These are phyloP conservation scores for Prosapia bicincta DNA, from an alignment of 2,888 invertebrate species.

Conservation along the genomic window DNA sequence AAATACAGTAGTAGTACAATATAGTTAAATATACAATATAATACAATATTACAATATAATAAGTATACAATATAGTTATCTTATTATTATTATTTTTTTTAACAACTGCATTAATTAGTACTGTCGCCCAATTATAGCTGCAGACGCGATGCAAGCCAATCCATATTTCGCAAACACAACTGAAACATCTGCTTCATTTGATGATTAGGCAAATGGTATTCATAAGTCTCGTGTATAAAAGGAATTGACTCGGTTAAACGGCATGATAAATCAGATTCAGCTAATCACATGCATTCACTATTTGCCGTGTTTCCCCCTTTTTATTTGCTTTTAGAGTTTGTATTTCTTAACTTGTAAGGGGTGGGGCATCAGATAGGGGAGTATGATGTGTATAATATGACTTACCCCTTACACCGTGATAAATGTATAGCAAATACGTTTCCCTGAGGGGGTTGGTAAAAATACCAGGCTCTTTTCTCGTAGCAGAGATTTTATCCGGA, in stretches of 20 bases:
- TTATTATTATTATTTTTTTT: too few species aligned
- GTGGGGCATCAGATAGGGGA: background rate
- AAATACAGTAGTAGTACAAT: too few species aligned
- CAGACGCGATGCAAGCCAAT: too few species aligned
- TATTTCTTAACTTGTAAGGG: background rate
- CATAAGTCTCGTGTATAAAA: constrained; percentile 10
- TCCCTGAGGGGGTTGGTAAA: background rate
- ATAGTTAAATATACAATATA: too few species aligned
- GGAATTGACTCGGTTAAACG: constrained; percentile 27
- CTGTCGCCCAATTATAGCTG: too few species aligned
- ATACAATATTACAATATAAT: too few species aligned
- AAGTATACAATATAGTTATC: too few species aligned
- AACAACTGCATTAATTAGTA: too few species aligned
- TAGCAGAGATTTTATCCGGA: constrained; percentile 14
- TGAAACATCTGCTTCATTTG: constrained; percentile 16
- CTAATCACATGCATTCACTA: constrained; percentile 6
- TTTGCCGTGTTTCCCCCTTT: background rate
- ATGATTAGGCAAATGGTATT: constrained; percentile 25
- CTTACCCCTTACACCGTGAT: constrained; percentile 2
- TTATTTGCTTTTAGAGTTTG: background rate
- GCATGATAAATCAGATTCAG: constrained; percentile 27
- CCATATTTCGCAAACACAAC: too few species aligned
- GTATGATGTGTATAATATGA: background rate
- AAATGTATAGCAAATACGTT: constrained; percentile 8
- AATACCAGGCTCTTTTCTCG: background rate